Evolutionary conservation across 2,888 invertebrate genomes (phyloP).

Genomic region (Deroplatys truncata): DNA sequence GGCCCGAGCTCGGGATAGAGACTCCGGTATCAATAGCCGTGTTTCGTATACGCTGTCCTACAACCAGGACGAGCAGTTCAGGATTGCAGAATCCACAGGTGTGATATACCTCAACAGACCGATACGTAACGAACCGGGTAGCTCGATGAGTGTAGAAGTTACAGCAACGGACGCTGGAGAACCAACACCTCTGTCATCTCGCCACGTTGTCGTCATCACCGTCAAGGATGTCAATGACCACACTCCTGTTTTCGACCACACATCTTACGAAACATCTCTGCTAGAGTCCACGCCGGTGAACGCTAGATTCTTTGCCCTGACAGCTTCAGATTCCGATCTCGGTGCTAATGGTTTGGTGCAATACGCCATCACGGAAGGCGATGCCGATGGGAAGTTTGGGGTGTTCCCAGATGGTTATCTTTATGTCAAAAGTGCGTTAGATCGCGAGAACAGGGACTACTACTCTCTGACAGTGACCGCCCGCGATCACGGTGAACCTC

Average conservation of each 20-base stretch:
- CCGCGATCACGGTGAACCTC: constrained; percentile 72
- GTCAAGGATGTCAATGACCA: constrained; percentile 92
- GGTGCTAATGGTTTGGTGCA: constrained; percentile 74
- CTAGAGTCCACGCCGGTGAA: constrained; percentile 88
- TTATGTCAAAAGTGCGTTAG: constrained; percentile 80
- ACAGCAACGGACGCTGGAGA: constrained; percentile 81
- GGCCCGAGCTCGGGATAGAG: constrained; percentile 80
- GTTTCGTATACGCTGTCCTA: constrained; percentile 76
- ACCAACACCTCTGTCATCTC: constrained; percentile 68
- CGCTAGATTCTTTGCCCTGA: constrained; percentile 82
- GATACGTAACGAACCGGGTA: constrained; percentile 68
- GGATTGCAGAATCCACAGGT: constrained; percentile 81
- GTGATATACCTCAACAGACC: constrained; percentile 84
- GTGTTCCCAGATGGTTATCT: constrained; percentile 92
- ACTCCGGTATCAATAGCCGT: constrained; percentile 83
- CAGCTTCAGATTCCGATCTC: constrained; percentile 85
- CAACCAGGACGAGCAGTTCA: constrained; percentile 76
- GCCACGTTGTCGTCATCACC: constrained; percentile 65
- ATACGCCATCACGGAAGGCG: constrained; percentile 82
- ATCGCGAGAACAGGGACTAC: constrained; percentile 87
- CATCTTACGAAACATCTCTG: constrained; percentile 88
- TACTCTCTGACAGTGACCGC: constrained; percentile 85
- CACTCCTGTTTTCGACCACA: constrained; percentile 88
- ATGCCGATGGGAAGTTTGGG: constrained; percentile 81
- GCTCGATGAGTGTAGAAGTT: constrained; percentile 68